Percentiles rank a stretch among this genome's conserved stretches.
Evolutionary conservation across 2,888 invertebrate species (phyloP).

Genomic region (Drosophila melanosoma): DNA sequence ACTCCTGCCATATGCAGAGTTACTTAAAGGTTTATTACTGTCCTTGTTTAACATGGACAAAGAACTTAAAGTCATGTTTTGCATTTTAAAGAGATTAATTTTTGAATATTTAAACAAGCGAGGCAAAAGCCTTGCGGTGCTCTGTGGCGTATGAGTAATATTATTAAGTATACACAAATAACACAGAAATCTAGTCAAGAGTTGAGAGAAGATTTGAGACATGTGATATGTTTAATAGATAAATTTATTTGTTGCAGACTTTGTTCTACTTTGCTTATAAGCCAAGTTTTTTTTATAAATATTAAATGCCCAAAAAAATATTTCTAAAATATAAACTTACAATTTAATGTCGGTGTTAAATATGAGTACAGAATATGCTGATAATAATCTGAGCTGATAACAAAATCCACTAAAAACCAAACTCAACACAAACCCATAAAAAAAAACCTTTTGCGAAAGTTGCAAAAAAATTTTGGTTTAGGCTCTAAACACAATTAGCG

Average conservation of each 20-base stretch:
- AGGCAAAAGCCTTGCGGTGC: not conserved
- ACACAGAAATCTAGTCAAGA: not conserved
- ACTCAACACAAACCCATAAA: not conserved
- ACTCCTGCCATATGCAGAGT: not conserved
- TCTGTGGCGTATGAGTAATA: not conserved
- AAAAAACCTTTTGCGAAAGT: conserved; percentile 2
- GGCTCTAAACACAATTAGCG: conserved; percentile 12
- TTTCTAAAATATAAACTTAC: not conserved
- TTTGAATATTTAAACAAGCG: not conserved
- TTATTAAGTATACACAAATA: not conserved
- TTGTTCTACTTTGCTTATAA: not conserved
- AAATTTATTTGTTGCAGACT: not conserved
- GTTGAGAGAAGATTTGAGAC: not conserved
- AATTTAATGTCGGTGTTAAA: not conserved
- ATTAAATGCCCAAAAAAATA: not conserved
- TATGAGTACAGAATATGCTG: not conserved
- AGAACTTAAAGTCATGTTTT: not conserved
- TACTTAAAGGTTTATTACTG: not conserved
- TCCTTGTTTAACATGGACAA: not conserved
- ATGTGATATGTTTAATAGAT: not conserved
- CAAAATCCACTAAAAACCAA: not conserved
- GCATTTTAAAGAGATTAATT: not conserved
- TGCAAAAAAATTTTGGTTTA: not conserved
- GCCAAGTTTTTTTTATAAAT: not conserved
- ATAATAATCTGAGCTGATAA: not conserved